A percentile compares a stretch with the other conserved stretches of the same genome.
These are phyloP conservation scores for Embidobia sp. DNA, from an alignment of 2,888 invertebrate species.

Conservation along the genomic window DNA sequence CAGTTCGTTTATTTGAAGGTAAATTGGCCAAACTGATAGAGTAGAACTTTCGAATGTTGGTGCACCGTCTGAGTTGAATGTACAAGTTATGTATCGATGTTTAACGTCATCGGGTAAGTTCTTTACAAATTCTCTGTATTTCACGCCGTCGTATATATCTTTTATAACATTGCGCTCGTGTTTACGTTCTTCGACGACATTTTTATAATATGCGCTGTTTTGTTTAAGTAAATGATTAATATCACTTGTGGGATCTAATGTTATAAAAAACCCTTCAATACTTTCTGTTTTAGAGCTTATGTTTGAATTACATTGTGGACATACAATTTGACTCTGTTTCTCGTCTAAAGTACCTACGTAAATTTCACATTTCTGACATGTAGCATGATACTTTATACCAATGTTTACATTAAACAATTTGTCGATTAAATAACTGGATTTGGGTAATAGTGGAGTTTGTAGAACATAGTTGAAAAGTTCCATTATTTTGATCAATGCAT, in stretches of 20 bases:
- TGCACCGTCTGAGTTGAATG: no score
- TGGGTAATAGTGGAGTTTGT: background rate
- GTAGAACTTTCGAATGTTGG: no score
- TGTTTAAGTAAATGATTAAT: background rate
- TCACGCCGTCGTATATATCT: no score
- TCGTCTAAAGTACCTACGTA: background rate
- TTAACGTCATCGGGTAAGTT: no score
- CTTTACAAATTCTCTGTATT: no score
- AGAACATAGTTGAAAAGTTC: background rate
- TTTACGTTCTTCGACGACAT: background rate
- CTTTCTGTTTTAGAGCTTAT: background rate
- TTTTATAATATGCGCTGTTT: background rate
- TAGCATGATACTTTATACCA: background rate
- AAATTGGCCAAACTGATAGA: no score
- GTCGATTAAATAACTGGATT: background rate
- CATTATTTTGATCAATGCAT: background rate
- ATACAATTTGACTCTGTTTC: background rate
- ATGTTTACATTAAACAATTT: background rate
- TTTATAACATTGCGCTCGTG: background rate
- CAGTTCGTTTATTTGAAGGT: no score
- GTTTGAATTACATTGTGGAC: slow-evolving; percentile 1
- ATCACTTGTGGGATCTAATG: background rate
- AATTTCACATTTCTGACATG: background rate
- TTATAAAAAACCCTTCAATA: background rate
- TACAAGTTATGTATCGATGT: no score